Conservation (phyloP, 2,113 vertebrate species). For the Myocastor coypus region DNA sequence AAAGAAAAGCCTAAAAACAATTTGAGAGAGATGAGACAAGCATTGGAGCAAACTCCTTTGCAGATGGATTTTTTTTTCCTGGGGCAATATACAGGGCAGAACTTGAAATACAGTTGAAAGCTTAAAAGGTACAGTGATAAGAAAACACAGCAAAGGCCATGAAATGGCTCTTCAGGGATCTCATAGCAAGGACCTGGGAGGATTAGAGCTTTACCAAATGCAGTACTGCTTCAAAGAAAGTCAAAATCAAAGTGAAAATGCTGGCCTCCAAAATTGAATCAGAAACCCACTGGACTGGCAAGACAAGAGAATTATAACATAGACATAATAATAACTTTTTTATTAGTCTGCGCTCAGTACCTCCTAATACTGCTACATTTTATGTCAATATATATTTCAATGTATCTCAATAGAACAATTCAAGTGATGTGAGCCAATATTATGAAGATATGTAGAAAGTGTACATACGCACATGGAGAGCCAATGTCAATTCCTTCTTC, state of each 20-base stretch:
- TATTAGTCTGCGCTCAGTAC: not conserved
- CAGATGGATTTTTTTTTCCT: constrained; percentile 42
- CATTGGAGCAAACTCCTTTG: not conserved
- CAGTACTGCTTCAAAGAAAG: constrained; percentile 3
- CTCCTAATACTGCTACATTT: not conserved
- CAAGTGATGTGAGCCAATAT: not conserved
- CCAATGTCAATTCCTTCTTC: not conserved
- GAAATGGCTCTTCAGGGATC: constrained; percentile 44
- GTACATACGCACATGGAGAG: not conserved
- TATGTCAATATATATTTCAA: not conserved
- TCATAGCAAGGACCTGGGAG: constrained; percentile 36
- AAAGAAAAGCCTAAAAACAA: constrained; percentile 57
- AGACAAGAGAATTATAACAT: not conserved
- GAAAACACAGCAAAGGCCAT: constrained; percentile 56
- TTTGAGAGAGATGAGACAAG: constrained; percentile 42
- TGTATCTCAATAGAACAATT: constrained; percentile 55
- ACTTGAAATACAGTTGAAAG: constrained; percentile 64
- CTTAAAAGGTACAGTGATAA: constrained; percentile 62
- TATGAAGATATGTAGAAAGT: not conserved
- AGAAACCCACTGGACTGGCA: not conserved
- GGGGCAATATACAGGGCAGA: constrained; percentile 43
- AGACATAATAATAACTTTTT: not conserved
- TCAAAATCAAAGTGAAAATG: constrained; percentile 41
- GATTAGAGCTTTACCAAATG: constrained; percentile 57
- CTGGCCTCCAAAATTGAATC: constrained; percentile 16